phyloP scores from a whole-genome alignment of 2,797 vertebrate species.

The Kryptopterus vitreolus region DNA sequence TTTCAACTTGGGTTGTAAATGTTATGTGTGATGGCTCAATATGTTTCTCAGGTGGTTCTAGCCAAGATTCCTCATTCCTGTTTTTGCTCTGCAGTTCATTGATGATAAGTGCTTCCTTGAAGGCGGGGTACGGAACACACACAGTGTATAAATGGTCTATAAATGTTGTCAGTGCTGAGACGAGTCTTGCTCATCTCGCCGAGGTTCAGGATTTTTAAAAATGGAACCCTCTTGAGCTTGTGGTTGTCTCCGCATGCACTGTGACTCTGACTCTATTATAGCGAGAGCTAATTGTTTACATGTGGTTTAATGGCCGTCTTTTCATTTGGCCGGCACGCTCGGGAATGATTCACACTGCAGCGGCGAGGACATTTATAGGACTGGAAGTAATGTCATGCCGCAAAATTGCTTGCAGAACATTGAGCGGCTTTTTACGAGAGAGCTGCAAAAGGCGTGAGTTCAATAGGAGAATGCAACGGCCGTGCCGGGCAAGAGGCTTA shows the following conservation, averaged over 20 bases:
- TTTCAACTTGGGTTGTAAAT: constrained; percentile 45
- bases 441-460: constrained; percentile 32
- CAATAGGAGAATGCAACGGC: constrained; percentile 18
- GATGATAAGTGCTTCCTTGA: constrained; percentile 22
- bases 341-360: constrained; percentile 57
- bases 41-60: constrained; percentile 56
- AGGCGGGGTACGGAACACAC: constrained; percentile 11
- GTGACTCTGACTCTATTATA: constrained; percentile 46
- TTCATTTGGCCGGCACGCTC: constrained; percentile 42
- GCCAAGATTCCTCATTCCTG: constrained; percentile 53
- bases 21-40: constrained; percentile 40
- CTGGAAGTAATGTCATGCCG: constrained; percentile 48
- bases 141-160: not conserved
- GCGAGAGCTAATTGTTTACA: constrained; percentile 58
- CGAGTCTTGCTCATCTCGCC: constrained; percentile 30
- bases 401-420: constrained; percentile 54
- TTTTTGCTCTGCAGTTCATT: constrained; percentile 48
- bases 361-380: constrained; percentile 44
- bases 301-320: constrained; percentile 57
- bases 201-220: constrained; percentile 28
- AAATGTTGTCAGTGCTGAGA: not conserved
- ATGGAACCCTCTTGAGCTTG: constrained; percentile 34
- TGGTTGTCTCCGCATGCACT: constrained; percentile 33
- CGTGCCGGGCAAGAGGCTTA: constrained; percentile 1
- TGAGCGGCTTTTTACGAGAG: constrained; percentile 36